Percentiles rank a stretch among this genome's conserved stretches.
Conservation (phyloP, 1,140 invertebrate genomes). For the Scaptomyza montana region DNA sequence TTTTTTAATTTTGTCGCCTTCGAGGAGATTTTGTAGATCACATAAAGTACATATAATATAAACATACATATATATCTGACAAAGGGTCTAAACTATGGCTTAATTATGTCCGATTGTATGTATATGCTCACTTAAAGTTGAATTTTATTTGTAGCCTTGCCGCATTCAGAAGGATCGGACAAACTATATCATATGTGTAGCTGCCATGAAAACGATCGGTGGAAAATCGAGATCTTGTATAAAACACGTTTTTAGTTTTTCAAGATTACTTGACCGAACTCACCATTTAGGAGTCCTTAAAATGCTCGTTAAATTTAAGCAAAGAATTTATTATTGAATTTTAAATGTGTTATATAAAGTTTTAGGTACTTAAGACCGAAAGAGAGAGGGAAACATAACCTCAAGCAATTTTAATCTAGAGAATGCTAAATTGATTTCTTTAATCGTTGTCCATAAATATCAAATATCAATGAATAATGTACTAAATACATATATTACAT, state of each 20-base stretch:
- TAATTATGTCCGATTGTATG: not conserved
- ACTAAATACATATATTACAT: not conserved
- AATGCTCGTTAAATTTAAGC: conserved; percentile 1
- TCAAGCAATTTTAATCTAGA: not conserved
- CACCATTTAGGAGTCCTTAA: not conserved
- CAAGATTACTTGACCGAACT: not conserved
- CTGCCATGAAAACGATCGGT: not conserved
- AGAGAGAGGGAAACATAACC: not conserved
- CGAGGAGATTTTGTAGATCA: not conserved
- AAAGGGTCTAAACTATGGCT: not conserved
- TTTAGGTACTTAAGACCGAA: not conserved
- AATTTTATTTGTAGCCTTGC: not conserved
- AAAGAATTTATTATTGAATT: not conserved
- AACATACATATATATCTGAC: not conserved
- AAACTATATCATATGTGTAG: not conserved
- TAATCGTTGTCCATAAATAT: conserved; percentile 1
- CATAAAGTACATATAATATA: not conserved
- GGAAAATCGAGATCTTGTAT: not conserved
- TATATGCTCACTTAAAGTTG: not conserved
- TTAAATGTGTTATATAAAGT: not conserved
- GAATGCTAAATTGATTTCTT: conserved; percentile 1
- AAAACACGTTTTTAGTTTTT: not conserved
- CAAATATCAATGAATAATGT: not conserved
- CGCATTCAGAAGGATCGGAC: not conserved
- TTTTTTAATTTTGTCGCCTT: not conserved